Percentiles rank a stretch among this genome's conserved stretches.
Evolutionary conservation across 2,797 vertebrate genomes (phyloP).

Genomic region (Holocentrus rufus): DNA sequence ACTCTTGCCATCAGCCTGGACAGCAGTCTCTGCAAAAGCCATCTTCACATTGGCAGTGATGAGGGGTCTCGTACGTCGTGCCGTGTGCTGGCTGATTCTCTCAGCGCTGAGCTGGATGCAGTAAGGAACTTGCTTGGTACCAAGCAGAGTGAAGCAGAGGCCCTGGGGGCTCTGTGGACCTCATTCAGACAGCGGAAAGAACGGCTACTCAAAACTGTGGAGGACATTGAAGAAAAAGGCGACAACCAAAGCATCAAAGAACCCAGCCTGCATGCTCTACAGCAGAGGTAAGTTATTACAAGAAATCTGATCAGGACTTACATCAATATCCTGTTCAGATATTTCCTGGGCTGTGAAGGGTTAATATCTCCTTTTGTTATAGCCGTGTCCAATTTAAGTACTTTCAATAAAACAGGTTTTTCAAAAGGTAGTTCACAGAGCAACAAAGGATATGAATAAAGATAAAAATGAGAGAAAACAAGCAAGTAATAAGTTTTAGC

Average conservation of each 20-base stretch:
- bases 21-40: constrained; percentile 88
- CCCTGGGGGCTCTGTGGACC: constrained; percentile 84
- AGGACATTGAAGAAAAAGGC: constrained; percentile 92
- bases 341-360: neutral
- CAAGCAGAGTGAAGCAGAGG: constrained; percentile 91
- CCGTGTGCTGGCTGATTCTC: constrained; percentile 85
- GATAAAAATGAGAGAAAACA: no score
- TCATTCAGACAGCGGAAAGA: constrained; percentile 90
- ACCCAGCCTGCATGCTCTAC: constrained; percentile 86
- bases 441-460: no score
- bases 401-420: neutral
- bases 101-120: constrained; percentile 86
- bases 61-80: constrained; percentile 87
- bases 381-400: neutral
- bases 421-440: no score
- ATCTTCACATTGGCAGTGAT: constrained; percentile 85
- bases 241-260: constrained; percentile 89
- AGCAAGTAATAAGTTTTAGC: no score
- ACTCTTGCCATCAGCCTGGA: constrained; percentile 86
- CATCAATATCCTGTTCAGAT: neutral
- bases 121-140: constrained; percentile 88
- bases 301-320: neutral
- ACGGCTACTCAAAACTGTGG: constrained; percentile 88
- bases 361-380: neutral
- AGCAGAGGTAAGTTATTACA: constrained; percentile 86